Conservation (phyloP, 2,797 vertebrate species). For the Takifugu rubripes region DNA sequence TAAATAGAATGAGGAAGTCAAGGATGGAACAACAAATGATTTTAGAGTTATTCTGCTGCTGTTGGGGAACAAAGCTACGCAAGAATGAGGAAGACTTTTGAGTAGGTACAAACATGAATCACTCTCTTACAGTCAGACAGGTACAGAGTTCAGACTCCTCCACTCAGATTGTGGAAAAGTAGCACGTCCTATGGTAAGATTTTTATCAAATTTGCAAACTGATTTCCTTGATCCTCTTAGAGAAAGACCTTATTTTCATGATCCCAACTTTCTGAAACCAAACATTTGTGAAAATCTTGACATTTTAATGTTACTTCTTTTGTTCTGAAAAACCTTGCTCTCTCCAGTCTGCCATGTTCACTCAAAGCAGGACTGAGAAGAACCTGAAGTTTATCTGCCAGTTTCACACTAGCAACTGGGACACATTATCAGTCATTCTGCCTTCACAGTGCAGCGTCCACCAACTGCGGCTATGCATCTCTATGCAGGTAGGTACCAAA, state of each 20-base stretch:
- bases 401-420: conserved; percentile 33
- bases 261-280: too few relatives aligned
- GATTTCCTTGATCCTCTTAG: too few relatives aligned
- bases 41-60: background rate
- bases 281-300: too few relatives aligned
- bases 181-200: background rate
- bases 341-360: background rate
- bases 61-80: conserved; percentile 13
- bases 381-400: conserved; percentile 68
- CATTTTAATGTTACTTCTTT: too few relatives aligned
- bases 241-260: too few relatives aligned
- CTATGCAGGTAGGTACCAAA: conserved; percentile 52
- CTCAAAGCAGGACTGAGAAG: conserved; percentile 46
- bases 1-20: conserved; percentile 35
- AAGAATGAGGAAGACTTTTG: conserved; percentile 70
- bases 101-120: conserved; percentile 27
- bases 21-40: conserved; percentile 12
- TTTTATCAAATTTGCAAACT: background rate
- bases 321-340: too few relatives aligned
- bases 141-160: conserved; percentile 13
- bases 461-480: conserved; percentile 73
- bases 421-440: conserved; percentile 59
- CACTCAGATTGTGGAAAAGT: background rate
- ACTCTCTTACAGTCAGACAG: background rate
- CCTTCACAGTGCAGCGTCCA: conserved; percentile 71